A percentile compares a stretch with the other conserved stretches of the same genome.
phyloP scores from a whole-genome alignment of 1,140 invertebrate genomes.

The Microplitis demolitor region DNA sequence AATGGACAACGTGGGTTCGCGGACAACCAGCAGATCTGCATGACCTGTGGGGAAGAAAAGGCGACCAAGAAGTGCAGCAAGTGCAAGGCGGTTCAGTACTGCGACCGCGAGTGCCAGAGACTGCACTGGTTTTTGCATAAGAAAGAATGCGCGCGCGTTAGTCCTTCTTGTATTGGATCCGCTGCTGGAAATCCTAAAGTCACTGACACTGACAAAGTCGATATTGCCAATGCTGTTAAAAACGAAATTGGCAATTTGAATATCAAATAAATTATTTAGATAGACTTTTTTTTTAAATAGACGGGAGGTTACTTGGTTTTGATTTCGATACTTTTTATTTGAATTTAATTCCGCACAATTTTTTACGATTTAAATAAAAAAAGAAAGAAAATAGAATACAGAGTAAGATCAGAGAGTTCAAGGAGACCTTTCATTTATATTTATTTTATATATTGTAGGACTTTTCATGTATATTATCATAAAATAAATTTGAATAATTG shows the following conservation, averaged over 20 bases:
- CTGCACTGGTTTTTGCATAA: constrained; percentile 97
- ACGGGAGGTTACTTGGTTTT: too few species aligned
- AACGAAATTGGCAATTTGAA: constrained; percentile 48
- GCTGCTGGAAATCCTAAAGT: constrained; percentile 33
- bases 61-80: constrained; percentile 93
- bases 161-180: constrained; percentile 29
- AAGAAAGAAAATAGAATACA: too few species aligned
- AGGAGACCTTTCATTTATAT: too few species aligned
- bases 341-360: too few species aligned
- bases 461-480: too few species aligned
- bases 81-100: constrained; percentile 93
- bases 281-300: background rate
- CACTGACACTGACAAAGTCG: constrained; percentile 46
- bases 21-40: constrained; percentile 77
- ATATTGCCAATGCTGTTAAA: constrained; percentile 46
- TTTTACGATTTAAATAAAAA: too few species aligned
- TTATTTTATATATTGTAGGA: too few species aligned
- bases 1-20: constrained; percentile 83
- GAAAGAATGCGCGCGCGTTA: constrained; percentile 74
- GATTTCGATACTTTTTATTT: too few species aligned
- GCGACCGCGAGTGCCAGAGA: constrained; percentile 91
- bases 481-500: too few species aligned
- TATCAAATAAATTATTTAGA: constrained; percentile 43
- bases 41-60: constrained; percentile 87
- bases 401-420: too few species aligned